A percentile compares a stretch with the other conserved stretches of the same genome.
These are phyloP conservation scores for Heterocephalus glaber DNA, from an alignment of 2,113 vertebrate genomes.

Conservation along the genomic window DNA sequence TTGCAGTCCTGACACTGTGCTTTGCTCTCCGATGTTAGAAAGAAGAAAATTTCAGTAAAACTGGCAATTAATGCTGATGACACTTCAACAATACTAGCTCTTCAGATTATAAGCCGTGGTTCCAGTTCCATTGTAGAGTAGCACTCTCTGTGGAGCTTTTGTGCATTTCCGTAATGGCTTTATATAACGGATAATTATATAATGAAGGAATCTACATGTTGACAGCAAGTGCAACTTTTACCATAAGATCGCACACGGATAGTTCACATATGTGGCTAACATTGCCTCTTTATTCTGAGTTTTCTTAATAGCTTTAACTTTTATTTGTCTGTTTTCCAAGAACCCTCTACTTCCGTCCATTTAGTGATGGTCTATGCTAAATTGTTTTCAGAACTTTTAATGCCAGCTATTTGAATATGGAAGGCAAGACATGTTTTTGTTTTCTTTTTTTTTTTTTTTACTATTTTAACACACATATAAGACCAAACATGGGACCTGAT, in stretches of 20 bases:
- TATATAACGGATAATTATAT: slow-evolving; percentile 84
- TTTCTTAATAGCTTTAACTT: slow-evolving; percentile 78
- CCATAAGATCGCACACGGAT: slow-evolving; percentile 78
- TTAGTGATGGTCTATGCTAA: slow-evolving; percentile 47
- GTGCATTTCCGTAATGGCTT: slow-evolving; percentile 83
- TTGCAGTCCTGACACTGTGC: slow-evolving; percentile 70
- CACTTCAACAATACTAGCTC: slow-evolving; percentile 81
- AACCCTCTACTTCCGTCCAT: slow-evolving; percentile 31
- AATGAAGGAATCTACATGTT: slow-evolving; percentile 82
- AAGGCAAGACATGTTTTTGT: slow-evolving; percentile 38
- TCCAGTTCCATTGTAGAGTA: slow-evolving; percentile 47
- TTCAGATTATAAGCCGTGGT: slow-evolving; percentile 72
- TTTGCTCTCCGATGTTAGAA: slow-evolving; percentile 79
- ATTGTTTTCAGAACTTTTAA: slow-evolving; percentile 75
- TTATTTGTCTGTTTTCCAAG: slow-evolving; percentile 74
- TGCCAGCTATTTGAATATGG: slow-evolving; percentile 72
- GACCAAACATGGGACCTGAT: slow-evolving; percentile 17
- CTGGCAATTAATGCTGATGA: slow-evolving; percentile 82
- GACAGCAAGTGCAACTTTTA: slow-evolving; percentile 80
- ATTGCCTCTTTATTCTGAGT: slow-evolving; percentile 78
- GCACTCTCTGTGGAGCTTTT: slow-evolving; percentile 68
- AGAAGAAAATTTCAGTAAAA: slow-evolving; percentile 81
- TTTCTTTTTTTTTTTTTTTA: not conserved
- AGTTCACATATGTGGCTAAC: slow-evolving; percentile 83
- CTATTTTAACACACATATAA: slow-evolving; percentile 57